Percentiles rank a stretch among this genome's conserved stretches.
phyloP scores from a whole-genome alignment of 2,888 invertebrate species.

The Phortica okadai region DNA sequence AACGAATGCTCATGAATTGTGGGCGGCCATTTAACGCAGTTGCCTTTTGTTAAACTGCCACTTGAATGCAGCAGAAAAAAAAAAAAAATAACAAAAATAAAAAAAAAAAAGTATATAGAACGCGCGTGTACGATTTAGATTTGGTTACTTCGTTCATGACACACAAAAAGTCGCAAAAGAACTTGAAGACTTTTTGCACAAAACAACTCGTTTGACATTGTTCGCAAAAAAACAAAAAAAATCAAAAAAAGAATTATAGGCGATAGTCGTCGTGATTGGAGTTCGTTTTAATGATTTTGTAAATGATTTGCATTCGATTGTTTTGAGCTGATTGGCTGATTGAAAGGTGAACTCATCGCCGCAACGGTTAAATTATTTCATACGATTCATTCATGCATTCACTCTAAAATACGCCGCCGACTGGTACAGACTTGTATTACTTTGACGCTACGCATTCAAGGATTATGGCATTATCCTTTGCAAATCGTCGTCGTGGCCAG shows the following conservation, averaged over 20 bases:
- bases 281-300: conserved; percentile 58
- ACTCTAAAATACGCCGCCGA: conserved; percentile 14
- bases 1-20: conserved; percentile 44
- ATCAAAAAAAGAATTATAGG: conserved; percentile 46
- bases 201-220: conserved; percentile 44
- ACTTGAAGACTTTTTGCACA: neutral
- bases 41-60: conserved; percentile 16
- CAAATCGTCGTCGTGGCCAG: conserved; percentile 63
- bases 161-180: conserved; percentile 1
- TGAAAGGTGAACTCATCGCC: conserved; percentile 35
- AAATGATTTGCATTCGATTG: conserved; percentile 68
- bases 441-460: conserved; percentile 42
- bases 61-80: conserved; percentile 12
- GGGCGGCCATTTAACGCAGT: conserved; percentile 44
- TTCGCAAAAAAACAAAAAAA: conserved; percentile 58
- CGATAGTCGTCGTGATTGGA: conserved; percentile 10
- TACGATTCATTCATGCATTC: conserved; percentile 3
- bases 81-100: neutral
- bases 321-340: conserved; percentile 57
- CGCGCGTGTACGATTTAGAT: conserved; percentile 21
- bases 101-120: conserved; percentile 4
- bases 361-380: conserved; percentile 4
- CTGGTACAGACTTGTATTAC: conserved; percentile 31
- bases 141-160: conserved; percentile 25
- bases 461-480: conserved; percentile 65